Percentiles rank a stretch among this genome's conserved stretches.
phyloP scores from a whole-genome alignment of 1,140 invertebrate species.

The Leptinotarsa lineolata region DNA sequence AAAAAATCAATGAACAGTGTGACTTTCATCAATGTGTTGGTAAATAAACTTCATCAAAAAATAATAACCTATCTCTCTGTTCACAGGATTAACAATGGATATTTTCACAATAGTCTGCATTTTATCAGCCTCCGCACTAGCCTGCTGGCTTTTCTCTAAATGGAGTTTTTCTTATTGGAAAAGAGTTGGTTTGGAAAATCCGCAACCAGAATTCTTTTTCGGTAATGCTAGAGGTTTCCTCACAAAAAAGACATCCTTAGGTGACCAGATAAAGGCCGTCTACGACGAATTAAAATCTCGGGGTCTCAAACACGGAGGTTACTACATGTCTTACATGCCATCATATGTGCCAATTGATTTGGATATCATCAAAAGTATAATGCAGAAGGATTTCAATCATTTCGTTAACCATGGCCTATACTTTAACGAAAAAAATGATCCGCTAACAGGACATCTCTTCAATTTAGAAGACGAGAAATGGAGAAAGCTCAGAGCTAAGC shows the following conservation, averaged over 20 bases:
- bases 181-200: conserved; percentile 52
- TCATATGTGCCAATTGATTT: conserved; percentile 53
- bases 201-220: conserved; percentile 49
- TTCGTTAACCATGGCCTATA: conserved; percentile 57
- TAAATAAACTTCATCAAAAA: too few relatives aligned
- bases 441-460: conserved; percentile 59
- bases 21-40: too few relatives aligned
- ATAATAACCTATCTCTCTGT: too few relatives aligned
- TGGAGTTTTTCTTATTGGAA: conserved; percentile 52
- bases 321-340: conserved; percentile 30
- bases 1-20: too few relatives aligned
- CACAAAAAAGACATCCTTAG: conserved; percentile 32
- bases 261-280: conserved; percentile 22
- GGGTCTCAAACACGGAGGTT: conserved; percentile 30
- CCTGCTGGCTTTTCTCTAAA: not conserved
- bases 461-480: too few relatives aligned
- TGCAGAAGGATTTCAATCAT: conserved; percentile 57
- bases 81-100: conserved; percentile 47
- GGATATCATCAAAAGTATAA: conserved; percentile 56
- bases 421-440: conserved; percentile 55
- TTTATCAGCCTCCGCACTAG: not conserved
- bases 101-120: not conserved
- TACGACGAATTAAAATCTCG: conserved; percentile 9
- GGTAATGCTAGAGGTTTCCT: conserved; percentile 45
- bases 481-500: too few relatives aligned